Percentiles rank a stretch among this genome's conserved stretches.
phyloP scores from a whole-genome alignment of 2,888 invertebrate genomes.

The Sclerodermus sp. region DNA sequence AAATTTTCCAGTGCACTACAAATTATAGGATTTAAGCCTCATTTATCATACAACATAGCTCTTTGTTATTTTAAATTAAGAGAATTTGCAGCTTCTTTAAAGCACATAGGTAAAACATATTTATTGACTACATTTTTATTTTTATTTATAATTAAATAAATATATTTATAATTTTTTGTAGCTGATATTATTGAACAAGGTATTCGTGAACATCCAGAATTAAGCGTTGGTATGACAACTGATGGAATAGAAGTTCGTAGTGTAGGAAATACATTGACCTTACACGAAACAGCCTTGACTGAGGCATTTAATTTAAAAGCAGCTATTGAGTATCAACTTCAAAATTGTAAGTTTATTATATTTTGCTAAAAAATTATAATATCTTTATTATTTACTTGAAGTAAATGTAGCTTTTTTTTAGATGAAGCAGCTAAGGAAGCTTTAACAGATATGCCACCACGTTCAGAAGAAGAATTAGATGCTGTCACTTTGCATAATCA shows the following conservation, averaged over 20 bases:
- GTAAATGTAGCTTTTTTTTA: constrained; percentile 47
- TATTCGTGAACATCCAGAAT: constrained; percentile 93
- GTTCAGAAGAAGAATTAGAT: constrained; percentile 96
- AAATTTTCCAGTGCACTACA: constrained; percentile 88
- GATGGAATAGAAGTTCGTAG: constrained; percentile 91
- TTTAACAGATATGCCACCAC: constrained; percentile 85
- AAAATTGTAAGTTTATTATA: too few species aligned
- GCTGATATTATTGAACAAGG: constrained; percentile 94
- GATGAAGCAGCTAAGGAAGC: constrained; percentile 86
- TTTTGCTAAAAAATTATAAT: too few species aligned
- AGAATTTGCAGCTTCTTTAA: constrained; percentile 89
- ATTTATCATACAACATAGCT: constrained; percentile 93
- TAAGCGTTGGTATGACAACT: constrained; percentile 95
- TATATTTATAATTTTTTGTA: constrained; percentile 36
- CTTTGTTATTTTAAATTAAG: constrained; percentile 93
- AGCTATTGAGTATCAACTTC: constrained; percentile 94
- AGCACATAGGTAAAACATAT: constrained; percentile 74
- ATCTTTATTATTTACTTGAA: too few species aligned
- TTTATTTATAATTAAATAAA: constrained; percentile 6
- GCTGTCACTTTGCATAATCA: constrained; percentile 97
- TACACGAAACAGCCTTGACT: constrained; percentile 94
- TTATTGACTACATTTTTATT: too few species aligned
- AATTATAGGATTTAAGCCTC: constrained; percentile 84
- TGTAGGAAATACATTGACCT: constrained; percentile 90
- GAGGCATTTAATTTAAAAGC: constrained; percentile 98